These are phyloP conservation scores for Euschistus heros DNA, from an alignment of 1,140 invertebrate genomes.

Conservation along the genomic window DNA sequence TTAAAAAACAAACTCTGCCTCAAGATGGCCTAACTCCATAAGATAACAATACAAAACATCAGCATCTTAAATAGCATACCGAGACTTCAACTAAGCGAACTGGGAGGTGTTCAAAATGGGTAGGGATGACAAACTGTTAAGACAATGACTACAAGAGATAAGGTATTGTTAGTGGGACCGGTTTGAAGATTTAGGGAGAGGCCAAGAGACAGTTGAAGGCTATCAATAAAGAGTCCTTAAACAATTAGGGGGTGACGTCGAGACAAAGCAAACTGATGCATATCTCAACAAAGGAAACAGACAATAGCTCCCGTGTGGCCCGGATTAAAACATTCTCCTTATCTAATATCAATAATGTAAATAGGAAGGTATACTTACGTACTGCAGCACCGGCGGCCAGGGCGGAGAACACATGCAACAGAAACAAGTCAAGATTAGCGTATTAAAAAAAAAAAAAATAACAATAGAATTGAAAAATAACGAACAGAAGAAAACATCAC, in stretches of 20 bases:
- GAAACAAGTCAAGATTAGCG: background rate
- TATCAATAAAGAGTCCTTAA: constrained; percentile 9
- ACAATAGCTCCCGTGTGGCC: constrained; percentile 21
- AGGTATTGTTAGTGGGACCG: background rate
- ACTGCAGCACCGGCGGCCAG: background rate
- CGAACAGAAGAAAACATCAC: background rate
- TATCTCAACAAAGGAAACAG: constrained; percentile 4
- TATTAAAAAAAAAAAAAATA: background rate
- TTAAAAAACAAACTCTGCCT: no score
- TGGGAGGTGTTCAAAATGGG: no score
- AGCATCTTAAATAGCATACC: no score
- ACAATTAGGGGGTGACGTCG: constrained; percentile 10
- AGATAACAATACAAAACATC: no score
- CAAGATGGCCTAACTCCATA: no score
- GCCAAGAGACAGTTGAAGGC: background rate
- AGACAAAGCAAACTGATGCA: constrained; percentile 5
- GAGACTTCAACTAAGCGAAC: no score
- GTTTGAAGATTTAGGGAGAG: background rate
- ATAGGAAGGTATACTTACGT: constrained; percentile 16
- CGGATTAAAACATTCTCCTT: constrained; percentile 22
- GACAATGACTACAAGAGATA: constrained; percentile 1
- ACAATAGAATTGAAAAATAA: background rate
- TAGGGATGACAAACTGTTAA: background rate
- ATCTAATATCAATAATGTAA: constrained; percentile 18
- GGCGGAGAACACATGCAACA: constrained; percentile 11